Evolutionary conservation across 1,140 invertebrate genomes (phyloP), one percentile per base, ranked within the genome.

Genomic region (Cardiocondyla obscurior): DNA sequence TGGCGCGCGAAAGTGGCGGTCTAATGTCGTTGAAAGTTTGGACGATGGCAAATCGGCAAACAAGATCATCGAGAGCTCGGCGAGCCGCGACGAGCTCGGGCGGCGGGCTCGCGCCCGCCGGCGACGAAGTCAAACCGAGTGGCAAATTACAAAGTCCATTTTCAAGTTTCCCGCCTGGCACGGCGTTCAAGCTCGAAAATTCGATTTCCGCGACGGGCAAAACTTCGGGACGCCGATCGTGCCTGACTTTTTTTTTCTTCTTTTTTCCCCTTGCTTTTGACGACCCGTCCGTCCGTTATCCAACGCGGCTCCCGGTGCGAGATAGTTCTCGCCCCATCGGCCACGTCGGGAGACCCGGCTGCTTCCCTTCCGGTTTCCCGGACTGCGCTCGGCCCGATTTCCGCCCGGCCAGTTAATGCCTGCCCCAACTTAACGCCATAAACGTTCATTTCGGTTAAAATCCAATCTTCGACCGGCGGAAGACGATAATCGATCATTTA

Each of bases 131-230:
- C 55, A 64, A 76, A 82, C 74, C 62, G 81, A 84, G 49, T 69
- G 44, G 64, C 83, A 76, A 87, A 77, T 87, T 70, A 76, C 51
- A 33, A 87, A 88, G 77, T 88, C 76, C 70, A 53, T 81, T 82
- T 85, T 82, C 69, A 87, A 84, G 82, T 65, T 82, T 82, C 44
- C 65, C 82, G 33, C 51, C 44, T 55, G 77, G 28, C 64, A 33
- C 51, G 83, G 39, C 76, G 65, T 49, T 81, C 73, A 58, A n/a
- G 65, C 53, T 53, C 55, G 62, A 84, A 88, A 88, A 88, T 84
- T 81, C 76, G 86, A 88, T 88, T 87, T 87, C 69, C 67, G 25
- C 69, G 42, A 57, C 46, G 65, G 25, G 12, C 44, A 49, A 36
- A 79, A 79, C 74, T 79, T 79, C 19, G 74, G 72, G 55, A 36